Conservation (phyloP, 2,797 vertebrate genomes). For the Scarus forsteni region DNA sequence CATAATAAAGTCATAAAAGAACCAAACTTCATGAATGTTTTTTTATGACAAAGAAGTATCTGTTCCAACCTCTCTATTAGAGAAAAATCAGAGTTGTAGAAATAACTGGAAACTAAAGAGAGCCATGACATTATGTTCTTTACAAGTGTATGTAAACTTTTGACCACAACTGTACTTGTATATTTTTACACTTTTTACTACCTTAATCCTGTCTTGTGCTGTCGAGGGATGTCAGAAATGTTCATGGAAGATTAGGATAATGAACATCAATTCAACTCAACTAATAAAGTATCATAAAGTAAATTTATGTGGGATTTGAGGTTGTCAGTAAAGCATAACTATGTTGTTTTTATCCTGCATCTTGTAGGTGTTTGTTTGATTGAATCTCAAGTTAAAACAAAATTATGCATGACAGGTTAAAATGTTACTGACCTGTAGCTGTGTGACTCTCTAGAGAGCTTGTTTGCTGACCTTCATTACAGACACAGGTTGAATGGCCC, state of each 20-base stretch:
- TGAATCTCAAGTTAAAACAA: conserved; percentile 4
- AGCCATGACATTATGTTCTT: no score
- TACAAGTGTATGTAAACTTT: no score
- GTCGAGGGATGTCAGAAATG: background rate
- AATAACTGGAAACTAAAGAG: no score
- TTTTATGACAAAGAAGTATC: no score
- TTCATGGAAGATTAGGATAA: no score
- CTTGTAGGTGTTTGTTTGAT: conserved; percentile 3
- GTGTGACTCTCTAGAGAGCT: conserved; percentile 34
- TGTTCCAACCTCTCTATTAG: no score
- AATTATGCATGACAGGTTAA: conserved; percentile 33
- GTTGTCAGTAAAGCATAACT: background rate
- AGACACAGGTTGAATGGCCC: conserved; percentile 47
- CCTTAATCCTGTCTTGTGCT: background rate
- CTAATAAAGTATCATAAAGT: background rate
- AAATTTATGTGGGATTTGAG: background rate
- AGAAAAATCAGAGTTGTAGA: no score
- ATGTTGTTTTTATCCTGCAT: background rate
- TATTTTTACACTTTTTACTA: background rate
- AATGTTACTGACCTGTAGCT: conserved; percentile 57
- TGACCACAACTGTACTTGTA: no score
- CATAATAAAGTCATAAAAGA: no score
- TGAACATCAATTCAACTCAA: no score
- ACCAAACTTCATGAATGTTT: no score
- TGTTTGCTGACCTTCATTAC: conserved; percentile 51